phyloP scores from a whole-genome alignment of 2,888 invertebrate genomes.

The Dicyrtoma fusca region DNA sequence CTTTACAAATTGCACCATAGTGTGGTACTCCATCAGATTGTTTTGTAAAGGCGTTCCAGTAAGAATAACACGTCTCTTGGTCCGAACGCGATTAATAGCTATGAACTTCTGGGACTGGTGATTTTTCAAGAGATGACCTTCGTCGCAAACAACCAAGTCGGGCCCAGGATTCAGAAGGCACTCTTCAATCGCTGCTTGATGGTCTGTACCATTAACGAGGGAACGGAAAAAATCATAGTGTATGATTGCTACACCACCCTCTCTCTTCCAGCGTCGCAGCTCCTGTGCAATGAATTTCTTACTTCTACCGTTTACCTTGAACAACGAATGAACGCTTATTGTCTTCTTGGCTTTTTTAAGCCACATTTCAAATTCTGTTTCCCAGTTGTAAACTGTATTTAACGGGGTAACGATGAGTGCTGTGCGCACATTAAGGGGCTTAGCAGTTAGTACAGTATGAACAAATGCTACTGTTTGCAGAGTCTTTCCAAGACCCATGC shows the following conservation, averaged over 20 bases:
- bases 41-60: constrained; percentile 95
- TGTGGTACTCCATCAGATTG: constrained; percentile 83
- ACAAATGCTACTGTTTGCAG: constrained; percentile 78
- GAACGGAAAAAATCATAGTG: constrained; percentile 74
- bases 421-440: constrained; percentile 64
- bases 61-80: constrained; percentile 74
- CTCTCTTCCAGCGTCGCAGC: constrained; percentile 62
- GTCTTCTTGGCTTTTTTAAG: constrained; percentile 64
- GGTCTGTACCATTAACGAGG: constrained; percentile 59
- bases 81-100: constrained; percentile 73
- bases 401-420: constrained; percentile 81
- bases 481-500: constrained; percentile 95
- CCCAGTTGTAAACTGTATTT: constrained; percentile 88
- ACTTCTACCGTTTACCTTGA: constrained; percentile 61
- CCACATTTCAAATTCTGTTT: constrained; percentile 80
- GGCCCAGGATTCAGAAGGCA: constrained; percentile 64
- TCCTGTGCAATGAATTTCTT: too few relatives aligned
- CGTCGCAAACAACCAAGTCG: constrained; percentile 85
- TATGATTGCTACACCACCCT: constrained; percentile 70
- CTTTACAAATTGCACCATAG: constrained; percentile 91
- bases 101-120: constrained; percentile 73
- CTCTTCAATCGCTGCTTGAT: constrained; percentile 58
- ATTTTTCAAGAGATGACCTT: constrained; percentile 88
- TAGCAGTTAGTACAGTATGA: constrained; percentile 71
- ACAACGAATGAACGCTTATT: constrained; percentile 24